These are phyloP conservation scores for Temnothorax curvispinosus DNA, from an alignment of 1,140 invertebrate species.

Conservation along the genomic window DNA sequence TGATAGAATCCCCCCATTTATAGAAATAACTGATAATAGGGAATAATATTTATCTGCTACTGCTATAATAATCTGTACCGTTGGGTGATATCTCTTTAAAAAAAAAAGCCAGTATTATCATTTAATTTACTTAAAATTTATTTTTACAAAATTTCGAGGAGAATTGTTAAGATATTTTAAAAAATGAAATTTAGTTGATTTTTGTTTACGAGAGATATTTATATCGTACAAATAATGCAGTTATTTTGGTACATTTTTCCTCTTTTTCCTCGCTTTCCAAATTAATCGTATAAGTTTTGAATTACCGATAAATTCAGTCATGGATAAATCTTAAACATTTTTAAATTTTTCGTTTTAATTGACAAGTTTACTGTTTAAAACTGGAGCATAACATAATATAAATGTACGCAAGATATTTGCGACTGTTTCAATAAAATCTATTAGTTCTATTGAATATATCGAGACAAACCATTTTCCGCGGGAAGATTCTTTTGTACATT, in stretches of 20 bases:
- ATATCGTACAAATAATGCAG: neutral
- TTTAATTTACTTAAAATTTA: constrained; percentile 1
- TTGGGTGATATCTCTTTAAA: neutral
- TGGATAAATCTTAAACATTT: neutral
- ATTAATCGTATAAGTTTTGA: neutral
- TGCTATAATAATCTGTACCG: neutral
- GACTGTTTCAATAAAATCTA: neutral
- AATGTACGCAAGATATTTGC: neutral
- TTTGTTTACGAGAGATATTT: neutral
- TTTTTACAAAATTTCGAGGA: neutral
- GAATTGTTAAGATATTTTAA: neutral
- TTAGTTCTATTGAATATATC: neutral
- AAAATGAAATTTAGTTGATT: neutral
- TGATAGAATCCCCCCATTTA: neutral
- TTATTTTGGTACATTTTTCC: neutral
- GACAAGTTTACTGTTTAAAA: neutral
- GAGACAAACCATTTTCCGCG: neutral
- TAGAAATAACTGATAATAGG: neutral
- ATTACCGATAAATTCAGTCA: neutral
- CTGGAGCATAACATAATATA: neutral
- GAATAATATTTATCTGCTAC: neutral
- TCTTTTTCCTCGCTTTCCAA: neutral
- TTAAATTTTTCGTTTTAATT: constrained; percentile 13
- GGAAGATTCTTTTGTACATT: neutral
- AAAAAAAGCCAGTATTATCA: neutral